Percentiles rank a stretch among this genome's conserved stretches.
Conservation (phyloP, 2,113 vertebrate genomes). For the Pollimyrus isidori region DNA sequence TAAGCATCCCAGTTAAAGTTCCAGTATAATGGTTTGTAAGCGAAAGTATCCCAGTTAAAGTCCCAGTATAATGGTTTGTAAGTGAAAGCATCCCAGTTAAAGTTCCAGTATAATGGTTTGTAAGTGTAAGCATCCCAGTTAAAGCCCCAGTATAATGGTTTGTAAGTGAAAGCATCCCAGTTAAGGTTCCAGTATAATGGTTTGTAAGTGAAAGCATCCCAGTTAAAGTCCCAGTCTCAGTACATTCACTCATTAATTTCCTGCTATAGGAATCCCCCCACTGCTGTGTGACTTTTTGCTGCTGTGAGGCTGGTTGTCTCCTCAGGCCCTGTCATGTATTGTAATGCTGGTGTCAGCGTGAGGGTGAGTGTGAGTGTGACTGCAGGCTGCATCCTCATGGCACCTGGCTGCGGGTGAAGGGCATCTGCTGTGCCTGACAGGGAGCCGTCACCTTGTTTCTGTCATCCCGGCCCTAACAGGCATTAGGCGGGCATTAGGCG, state of each 20-base stretch:
- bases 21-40: not conserved
- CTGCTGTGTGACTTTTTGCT: not conserved
- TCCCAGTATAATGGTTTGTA: not conserved
- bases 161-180: not conserved
- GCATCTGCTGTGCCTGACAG: too few relatives aligned
- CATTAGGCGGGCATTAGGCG: not conserved
- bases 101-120: not conserved
- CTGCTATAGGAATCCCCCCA: not conserved
- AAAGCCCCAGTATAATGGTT: not conserved
- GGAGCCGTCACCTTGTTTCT: not conserved
- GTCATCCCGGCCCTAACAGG: not conserved
- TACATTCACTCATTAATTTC: not conserved
- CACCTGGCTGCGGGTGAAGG: too few relatives aligned
- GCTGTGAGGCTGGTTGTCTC: not conserved
- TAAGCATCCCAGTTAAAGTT: not conserved
- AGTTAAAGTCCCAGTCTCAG: not conserved
- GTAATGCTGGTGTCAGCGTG: not conserved
- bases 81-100: not conserved
- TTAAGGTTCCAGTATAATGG: not conserved
- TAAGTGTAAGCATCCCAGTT: not conserved
- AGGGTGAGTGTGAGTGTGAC: too few relatives aligned
- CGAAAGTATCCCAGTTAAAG: not conserved
- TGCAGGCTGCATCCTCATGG: not conserved
- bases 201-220: not conserved
- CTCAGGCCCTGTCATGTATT: not conserved